Evolutionary conservation across 2,797 vertebrate genomes (phyloP), one percentile per base, ranked within the genome.

Genomic region (Thaleichthys pacificus): DNA sequence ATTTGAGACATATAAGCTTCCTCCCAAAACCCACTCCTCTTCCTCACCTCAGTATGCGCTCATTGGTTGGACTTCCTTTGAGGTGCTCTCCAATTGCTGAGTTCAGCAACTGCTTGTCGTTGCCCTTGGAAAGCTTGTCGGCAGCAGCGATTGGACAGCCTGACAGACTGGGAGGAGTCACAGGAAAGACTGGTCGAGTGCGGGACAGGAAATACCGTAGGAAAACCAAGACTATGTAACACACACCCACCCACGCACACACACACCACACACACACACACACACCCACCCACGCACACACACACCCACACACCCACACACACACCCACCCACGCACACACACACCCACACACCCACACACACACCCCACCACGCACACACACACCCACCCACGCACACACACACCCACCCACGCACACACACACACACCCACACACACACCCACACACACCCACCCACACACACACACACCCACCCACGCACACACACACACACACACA

Each of bases 81-180:
- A 95, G 93, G 79, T 92, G 92, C 26, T 98, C 97, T 49, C 90
- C 87, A 62, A 93, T 78, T 0, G 92, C 87, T 92, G 96, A 83
- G 95, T 85, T 85, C 81, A 91, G 87, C 21, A 79, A 90, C 80
- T 89, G 93, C 88, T 97, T 99, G 85, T 98, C 97, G 0, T 97
- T 96, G 26, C 93, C 89, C 91, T 98, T 98, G 89, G 96, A 94
- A 86, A 98, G 91, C 89, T 99, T 99, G 87, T 98, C 97, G 57
- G 97, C 96, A 72, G 97, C 97, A 77, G 97, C 97, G 60, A 99
- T 99, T 83, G 97, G 97, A 81, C 97, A 99, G 82, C 97, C 97
- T 69, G 97, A 99, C 77, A 97, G 94, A 90, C 96, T 97, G 86
- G 21, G 38, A 54, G 22, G 47, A 24, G 57, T 14, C 51, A 21